Evolutionary conservation across 2,797 vertebrate genomes (phyloP).

Genomic region (Rhabdophis nuchalis): DNA sequence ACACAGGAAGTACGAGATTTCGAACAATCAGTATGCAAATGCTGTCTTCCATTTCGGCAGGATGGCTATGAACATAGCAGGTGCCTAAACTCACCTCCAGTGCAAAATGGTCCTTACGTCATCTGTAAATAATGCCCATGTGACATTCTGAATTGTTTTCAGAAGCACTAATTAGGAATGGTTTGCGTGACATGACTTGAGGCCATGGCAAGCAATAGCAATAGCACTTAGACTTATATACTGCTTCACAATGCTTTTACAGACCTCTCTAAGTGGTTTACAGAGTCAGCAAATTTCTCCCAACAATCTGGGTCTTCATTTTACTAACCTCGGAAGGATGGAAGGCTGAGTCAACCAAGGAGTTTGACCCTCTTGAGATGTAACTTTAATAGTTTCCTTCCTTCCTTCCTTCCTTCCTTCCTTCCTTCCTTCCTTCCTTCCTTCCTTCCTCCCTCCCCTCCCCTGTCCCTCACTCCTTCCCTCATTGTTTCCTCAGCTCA

Average conservation of each 20-base stretch:
- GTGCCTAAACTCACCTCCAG: background rate
- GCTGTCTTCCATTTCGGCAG: background rate
- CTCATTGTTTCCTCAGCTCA: conserved; percentile 24
- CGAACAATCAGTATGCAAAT: conserved; percentile 14
- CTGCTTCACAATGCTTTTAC: no score
- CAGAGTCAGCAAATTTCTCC: no score
- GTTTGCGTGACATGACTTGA: conserved; percentile 27
- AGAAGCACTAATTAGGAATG: conserved; percentile 16
- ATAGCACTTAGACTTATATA: no score
- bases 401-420: background rate
- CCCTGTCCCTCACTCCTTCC: background rate
- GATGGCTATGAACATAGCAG: conserved; percentile 15
- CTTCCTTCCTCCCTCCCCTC: no score
- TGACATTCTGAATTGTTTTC: conserved; percentile 16
- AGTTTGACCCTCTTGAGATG: background rate
- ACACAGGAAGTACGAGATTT: conserved; percentile 19
- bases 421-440: no score
- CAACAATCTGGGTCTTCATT: no score
- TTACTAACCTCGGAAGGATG: no score
- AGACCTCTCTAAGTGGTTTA: no score
- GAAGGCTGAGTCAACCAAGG: background rate
- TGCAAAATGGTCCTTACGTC: background rate
- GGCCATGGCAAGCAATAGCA: background rate
- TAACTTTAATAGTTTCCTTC: background rate
- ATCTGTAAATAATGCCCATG: background rate